Base-by-base conservation (phyloP, 2,797 vertebrate species). In the Sphenopsis melanotis region DNA sequence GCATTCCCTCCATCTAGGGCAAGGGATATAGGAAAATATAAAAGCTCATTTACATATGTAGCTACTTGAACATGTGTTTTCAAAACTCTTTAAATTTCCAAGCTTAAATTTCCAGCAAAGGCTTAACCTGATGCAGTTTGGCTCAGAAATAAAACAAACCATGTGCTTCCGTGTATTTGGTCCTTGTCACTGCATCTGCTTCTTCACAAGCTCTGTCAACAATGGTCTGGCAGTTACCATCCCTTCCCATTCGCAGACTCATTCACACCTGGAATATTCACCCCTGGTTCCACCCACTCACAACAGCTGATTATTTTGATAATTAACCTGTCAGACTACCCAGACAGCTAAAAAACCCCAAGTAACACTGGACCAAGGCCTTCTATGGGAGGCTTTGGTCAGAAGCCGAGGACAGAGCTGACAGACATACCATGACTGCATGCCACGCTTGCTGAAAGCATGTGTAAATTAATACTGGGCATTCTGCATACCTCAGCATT, bases 381-480 rank as follows among this genome's bases (percentile, higher is more conserved):
- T 59, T 79, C 32, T 72, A 30, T 2, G 52, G 77, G 13, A 78
- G 49, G 50, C 42, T 87, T 49, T 60, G 74, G n/a, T 32, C 47
- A 61, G 75, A 75, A 72, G 55, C 41, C 5, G 11, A 59, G 85
- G 79, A 50, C 49, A 61, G 34, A 4, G 1, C 55, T 75, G 85
- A 83, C 47, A 88, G 32, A 47, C 39, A 29, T 34, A 20, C 60
- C 36, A 44, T 0, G 4, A 57, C 39, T 5, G 20, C 70, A 71
- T 49, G 36, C 76, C 71, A 10, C 6, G 34, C 68, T 39, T 32
- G 47, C 44, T 66, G 64, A 60, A 91, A 84, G 32, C 32, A 47
- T 46, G 60, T 75, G 91, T 85, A 96, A 97, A 85, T 32, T 46
- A 93, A 96, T 53, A 78, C 88, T 49, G 53, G 56, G 56, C 29